Base-by-base conservation (phyloP, 64 coral and sea anemone species). In the Actinia equina region DNA sequence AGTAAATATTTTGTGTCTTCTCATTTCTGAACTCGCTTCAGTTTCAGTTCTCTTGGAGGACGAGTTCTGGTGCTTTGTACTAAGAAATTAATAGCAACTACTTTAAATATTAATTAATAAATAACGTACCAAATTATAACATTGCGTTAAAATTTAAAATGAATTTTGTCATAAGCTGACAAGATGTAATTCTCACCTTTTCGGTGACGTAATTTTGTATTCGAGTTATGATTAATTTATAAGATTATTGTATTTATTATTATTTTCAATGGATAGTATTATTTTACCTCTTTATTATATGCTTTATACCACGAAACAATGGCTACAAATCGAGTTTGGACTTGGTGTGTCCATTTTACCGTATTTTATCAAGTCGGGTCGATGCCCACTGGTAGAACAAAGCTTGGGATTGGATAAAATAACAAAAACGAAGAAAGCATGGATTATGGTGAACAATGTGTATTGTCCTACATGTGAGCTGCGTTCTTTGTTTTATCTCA, bases 211-310 rank as follows among this genome's bases (percentile, higher is more conserved):
- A 23, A 67, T 67, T 67, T 67, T 67, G 19, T 67, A 67, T 67
- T 67, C 20, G 23, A 67, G 23, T 22, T 25, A 12, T 67, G n/a
- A 67, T 23, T 67, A 67, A 67, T 67, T 26, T 67, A 67, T 67
- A 22, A 67, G 63, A 67, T 67, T 67, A 67, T 67, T 9, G 20
- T 67, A 67, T 67, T 67, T 67, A 67, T 67, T 67, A 67, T 67
- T 9, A n/a, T 67, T n/a, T 67, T 67, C n/a, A 67, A 49, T 49
- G 3, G 45, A 49, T 2, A 49, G 45, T 49, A 49, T 4, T 49
- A 49, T 49, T 49, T 49, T 2, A 49, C 45, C 45, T 49, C 45
- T 7, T 49, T 49, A 49, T 49, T 49, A n/a, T n/a, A n/a, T n/a
- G n/a, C n/a, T 49, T 49, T n/a, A n/a, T n/a, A n/a, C n/a, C n/a